phyloP scores from a whole-genome alignment of 2,797 vertebrate genomes.

The Aeoliscus strigatus region DNA sequence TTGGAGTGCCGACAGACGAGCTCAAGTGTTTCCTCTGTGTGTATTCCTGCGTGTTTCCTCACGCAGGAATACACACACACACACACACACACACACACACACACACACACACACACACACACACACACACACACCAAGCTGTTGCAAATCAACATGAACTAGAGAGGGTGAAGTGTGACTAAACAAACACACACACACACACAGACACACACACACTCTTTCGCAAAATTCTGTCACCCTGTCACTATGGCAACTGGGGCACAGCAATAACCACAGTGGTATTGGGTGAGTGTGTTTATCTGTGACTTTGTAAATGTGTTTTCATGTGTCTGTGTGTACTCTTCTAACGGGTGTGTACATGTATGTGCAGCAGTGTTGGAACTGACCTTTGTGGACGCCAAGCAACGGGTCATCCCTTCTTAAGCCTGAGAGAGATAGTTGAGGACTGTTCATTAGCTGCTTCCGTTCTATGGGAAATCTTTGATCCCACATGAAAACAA shows the following conservation, averaged over 20 bases:
- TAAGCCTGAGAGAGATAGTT: conserved; percentile 13
- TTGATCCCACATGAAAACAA: conserved; percentile 13
- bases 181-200: conserved; percentile 6
- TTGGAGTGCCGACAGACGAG: neutral
- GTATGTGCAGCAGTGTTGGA: conserved; percentile 7
- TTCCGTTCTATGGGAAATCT: conserved; percentile 22
- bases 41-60: too few species aligned
- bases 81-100: conserved; percentile 5
- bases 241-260: conserved; percentile 60
- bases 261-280: conserved; percentile 27
- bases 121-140: conserved; percentile 8
- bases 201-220: conserved; percentile 19
- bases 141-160: conserved; percentile 37
- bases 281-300: conserved; percentile 21
- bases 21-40: conserved; percentile 55
- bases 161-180: conserved; percentile 38
- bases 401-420: conserved; percentile 11
- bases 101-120: conserved; percentile 8
- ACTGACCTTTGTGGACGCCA: conserved; percentile 22
- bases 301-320: conserved; percentile 21
- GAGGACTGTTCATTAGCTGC: conserved; percentile 19
- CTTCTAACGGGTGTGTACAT: conserved; percentile 6
- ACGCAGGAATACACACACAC: conserved; percentile 11
- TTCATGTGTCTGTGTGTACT: conserved; percentile 10
- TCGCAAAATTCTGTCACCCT: conserved; percentile 45